A percentile compares a stretch with the other conserved stretches of the same genome.
Conservation (phyloP, 2,888 invertebrate genomes). For the Keiferia lycopersicella region DNA sequence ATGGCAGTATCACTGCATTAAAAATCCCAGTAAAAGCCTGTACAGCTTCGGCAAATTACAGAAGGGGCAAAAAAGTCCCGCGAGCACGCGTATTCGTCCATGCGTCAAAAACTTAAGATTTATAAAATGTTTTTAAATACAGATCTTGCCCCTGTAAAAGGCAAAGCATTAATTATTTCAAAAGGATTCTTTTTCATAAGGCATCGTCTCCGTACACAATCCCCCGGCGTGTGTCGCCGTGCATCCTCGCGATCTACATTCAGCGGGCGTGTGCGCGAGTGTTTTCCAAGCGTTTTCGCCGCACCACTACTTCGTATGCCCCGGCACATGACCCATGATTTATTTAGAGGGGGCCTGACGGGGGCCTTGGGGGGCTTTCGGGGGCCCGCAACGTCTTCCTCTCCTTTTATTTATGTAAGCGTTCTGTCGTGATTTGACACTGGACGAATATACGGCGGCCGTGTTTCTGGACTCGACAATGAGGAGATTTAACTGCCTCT, state of each 20-base stretch:
- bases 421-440: constrained; percentile 59
- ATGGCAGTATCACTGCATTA: too few species aligned
- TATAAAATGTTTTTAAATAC: too few species aligned
- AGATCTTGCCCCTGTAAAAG: too few species aligned
- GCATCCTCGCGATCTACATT: constrained; percentile 56
- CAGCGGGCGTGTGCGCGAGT: constrained; percentile 56
- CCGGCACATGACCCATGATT: constrained; percentile 56
- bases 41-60: background rate
- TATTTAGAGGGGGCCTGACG: constrained; percentile 47
- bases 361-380: constrained; percentile 7
- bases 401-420: constrained; percentile 50
- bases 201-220: background rate
- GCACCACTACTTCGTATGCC: constrained; percentile 54
- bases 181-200: background rate
- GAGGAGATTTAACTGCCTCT: background rate
- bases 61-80: background rate
- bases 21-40: too few species aligned
- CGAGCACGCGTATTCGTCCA: background rate
- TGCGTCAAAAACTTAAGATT: background rate
- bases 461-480: constrained; percentile 18
- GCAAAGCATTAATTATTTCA: too few species aligned
- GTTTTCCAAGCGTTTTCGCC: constrained; percentile 70
- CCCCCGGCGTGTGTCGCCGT: constrained; percentile 33
- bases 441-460: constrained; percentile 18
- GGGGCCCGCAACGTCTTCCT: constrained; percentile 24